Evolutionary conservation across 1,140 invertebrate species (phyloP).

Genomic region (Philopotamus ludificatus): DNA sequence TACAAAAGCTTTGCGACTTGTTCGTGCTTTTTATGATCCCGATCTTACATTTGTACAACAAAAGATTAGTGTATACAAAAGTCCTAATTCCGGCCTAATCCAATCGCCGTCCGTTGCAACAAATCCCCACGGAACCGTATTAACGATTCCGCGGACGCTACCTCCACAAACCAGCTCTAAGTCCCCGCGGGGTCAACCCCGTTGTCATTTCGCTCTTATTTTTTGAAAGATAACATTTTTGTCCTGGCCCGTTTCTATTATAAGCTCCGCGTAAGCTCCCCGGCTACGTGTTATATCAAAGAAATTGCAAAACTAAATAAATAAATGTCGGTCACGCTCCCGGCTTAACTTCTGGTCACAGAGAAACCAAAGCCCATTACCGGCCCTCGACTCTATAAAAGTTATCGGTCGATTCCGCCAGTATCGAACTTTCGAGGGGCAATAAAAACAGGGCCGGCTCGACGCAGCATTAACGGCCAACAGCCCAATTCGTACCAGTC

Average conservation of each 20-base stretch:
- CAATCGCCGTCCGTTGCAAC: too few relatives aligned
- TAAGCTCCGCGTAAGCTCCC: background rate
- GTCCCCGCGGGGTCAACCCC: too few relatives aligned
- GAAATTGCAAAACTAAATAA: slow-evolving; percentile 38
- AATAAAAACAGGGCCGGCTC: slow-evolving; percentile 30
- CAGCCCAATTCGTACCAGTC: slow-evolving; percentile 24
- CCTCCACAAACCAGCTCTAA: background rate
- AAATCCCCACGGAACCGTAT: background rate
- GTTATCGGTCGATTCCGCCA: slow-evolving; percentile 32
- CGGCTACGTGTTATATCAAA: slow-evolving; percentile 20
- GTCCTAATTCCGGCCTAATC: too few relatives aligned
- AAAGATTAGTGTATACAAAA: too few relatives aligned
- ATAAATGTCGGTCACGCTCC: slow-evolving; percentile 41
- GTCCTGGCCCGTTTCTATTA: background rate
- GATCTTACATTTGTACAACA: background rate
- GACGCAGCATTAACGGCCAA: slow-evolving; percentile 29
- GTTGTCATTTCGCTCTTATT: too few relatives aligned
- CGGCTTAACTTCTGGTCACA: slow-evolving; percentile 40
- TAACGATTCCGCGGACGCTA: background rate
- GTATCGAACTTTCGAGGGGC: slow-evolving; percentile 28
- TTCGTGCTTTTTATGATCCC: too few relatives aligned
- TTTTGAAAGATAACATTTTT: slow-evolving; percentile 1
- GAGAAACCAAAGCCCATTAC: slow-evolving; percentile 40
- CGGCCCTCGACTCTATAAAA: slow-evolving; percentile 36
- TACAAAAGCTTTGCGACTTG: too few relatives aligned